phyloP scores from a whole-genome alignment of 2,113 vertebrate genomes.

The Elgaria multicarinata region DNA sequence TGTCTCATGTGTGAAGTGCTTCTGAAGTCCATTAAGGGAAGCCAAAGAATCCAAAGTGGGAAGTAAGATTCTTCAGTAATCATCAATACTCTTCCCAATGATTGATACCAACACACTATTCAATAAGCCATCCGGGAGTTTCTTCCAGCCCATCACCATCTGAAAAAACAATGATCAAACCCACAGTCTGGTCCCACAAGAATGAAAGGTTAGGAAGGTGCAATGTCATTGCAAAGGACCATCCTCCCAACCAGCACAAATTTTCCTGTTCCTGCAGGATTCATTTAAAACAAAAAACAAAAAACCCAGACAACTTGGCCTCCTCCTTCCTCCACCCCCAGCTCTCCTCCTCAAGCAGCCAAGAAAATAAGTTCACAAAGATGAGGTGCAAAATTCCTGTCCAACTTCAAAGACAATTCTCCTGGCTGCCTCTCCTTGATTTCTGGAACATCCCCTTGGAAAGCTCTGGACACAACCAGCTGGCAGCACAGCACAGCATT shows the following conservation, averaged over 20 bases:
- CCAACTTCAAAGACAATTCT: constrained; percentile 64
- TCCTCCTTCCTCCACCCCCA: background rate
- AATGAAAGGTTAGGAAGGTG: background rate
- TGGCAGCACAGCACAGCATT: background rate
- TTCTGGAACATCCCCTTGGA: constrained; percentile 49
- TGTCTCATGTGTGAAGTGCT: background rate
- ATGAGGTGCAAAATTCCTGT: constrained; percentile 69
- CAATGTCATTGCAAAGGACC: background rate
- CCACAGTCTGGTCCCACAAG: background rate
- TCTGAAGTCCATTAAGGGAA: background rate
- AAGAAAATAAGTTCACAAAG: constrained; percentile 37
- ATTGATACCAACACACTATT: background rate
- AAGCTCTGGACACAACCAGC: constrained; percentile 22
- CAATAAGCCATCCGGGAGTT: background rate
- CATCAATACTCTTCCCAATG: background rate
- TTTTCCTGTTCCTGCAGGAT: constrained; percentile 42
- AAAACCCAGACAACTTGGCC: background rate
- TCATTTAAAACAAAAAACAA: constrained; percentile 50
- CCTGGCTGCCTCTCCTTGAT: constrained; percentile 43
- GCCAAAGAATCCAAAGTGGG: background rate
- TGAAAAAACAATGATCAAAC: background rate
- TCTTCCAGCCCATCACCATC: background rate
- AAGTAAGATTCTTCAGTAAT: background rate
- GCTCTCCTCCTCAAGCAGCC: constrained; percentile 37
- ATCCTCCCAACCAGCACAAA: constrained; percentile 35